A percentile compares a stretch with the other conserved stretches of the same genome.
Conservation (phyloP, 2,888 invertebrate species). For the Acrobasis repandana region DNA sequence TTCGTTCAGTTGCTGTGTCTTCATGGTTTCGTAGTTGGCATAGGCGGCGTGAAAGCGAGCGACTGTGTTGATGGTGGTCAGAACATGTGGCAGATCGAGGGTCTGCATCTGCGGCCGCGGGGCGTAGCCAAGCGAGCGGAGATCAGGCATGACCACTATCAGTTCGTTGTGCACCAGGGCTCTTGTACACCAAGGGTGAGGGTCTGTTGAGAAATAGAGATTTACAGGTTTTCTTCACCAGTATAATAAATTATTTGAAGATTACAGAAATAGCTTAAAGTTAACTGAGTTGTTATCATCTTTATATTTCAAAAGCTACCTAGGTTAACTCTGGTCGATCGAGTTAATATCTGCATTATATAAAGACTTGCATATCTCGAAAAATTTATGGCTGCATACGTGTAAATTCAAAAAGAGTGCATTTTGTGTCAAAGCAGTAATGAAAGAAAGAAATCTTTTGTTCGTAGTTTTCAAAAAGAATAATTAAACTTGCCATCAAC, state of each 20-base stretch:
- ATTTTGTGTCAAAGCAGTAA: too few species aligned
- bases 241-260: neutral
- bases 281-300: neutral
- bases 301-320: too few species aligned
- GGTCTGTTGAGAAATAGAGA: constrained; percentile 38
- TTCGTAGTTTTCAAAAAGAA: too few species aligned
- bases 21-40: constrained; percentile 55
- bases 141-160: constrained; percentile 65
- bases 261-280: neutral
- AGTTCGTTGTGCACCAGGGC: constrained; percentile 55
- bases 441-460: too few species aligned
- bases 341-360: too few species aligned
- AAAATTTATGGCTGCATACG: too few species aligned
- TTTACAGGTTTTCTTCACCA: too few species aligned
- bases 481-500: constrained; percentile 17
- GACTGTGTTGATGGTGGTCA: constrained; percentile 44
- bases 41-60: constrained; percentile 67
- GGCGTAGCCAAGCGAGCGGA: constrained; percentile 53
- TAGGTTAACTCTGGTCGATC: too few species aligned
- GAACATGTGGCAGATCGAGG: constrained; percentile 52
- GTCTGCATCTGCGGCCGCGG: constrained; percentile 39
- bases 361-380: too few species aligned
- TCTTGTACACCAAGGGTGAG: constrained; percentile 53
- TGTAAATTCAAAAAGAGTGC: too few species aligned
- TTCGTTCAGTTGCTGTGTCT: constrained; percentile 36